Base-by-base conservation (phyloP, 2,113 vertebrate species). In the Chaenogobius annularis region DNA sequence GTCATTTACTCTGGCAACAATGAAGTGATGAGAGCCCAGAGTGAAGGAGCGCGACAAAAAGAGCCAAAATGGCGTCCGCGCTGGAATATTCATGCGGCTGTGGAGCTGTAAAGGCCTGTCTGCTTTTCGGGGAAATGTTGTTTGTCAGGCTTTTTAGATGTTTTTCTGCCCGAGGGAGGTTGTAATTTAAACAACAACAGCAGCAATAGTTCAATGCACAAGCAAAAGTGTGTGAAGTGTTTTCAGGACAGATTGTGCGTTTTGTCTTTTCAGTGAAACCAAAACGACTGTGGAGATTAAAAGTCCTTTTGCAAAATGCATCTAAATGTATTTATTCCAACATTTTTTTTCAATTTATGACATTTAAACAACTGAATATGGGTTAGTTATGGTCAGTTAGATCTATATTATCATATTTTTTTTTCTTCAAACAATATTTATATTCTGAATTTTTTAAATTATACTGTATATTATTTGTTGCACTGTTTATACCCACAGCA, bases 1-100 rank as follows among this genome's bases (percentile, higher is more conserved):
- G 85, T 81, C 81, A 77, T 69, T 78, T 73, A 63, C 19, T 20
- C 35, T 37, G 58, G 66, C 63, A 78, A 68, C 15, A 10, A 59
- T 47, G 35, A 70, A 74, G 75, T 40, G 54, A 71, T 37, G 43
- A 72, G 65, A 40, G 64, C 20, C 0, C 63, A 37, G 68, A 74
- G 19, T 44, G 68, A 75, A 62, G 68, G 7, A 22, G 19, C 11
- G 22, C 44, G 20, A n/a, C 13, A 26, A 6, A 23, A 43, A 15
- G 31, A n/a, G 10, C 61, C 31, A 63, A 63, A 37, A 63, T 63
- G 61, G 31, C 61, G 15, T 63, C 61, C 8, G 12, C 56, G 17
- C 7, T 63, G 61, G 61, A n/a, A 40, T 10, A 63, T n/a, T 63
- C 20, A 37, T 37, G 10, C 14, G 14, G 26, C 17, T 17, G 6